Conservation (phyloP, 2,888 invertebrate genomes). For the Candidula unifasciata region DNA sequence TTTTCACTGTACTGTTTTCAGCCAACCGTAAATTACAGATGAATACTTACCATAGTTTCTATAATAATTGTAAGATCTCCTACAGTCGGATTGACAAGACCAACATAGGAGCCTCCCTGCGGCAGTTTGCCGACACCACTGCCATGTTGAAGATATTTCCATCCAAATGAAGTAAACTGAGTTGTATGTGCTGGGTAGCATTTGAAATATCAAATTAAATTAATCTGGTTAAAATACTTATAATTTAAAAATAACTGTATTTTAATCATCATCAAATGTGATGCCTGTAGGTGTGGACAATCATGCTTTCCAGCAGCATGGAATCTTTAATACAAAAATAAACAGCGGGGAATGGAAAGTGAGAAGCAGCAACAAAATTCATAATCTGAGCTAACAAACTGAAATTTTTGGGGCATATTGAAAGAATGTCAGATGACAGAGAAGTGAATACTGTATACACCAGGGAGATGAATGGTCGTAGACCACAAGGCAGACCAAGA, state of each 20-base stretch:
- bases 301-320: too few species aligned
- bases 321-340: too few species aligned
- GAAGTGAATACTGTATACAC: too few species aligned
- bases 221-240: not conserved
- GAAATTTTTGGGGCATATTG: too few species aligned
- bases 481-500: too few species aligned
- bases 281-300: too few species aligned
- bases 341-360: too few species aligned
- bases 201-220: not conserved
- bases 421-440: too few species aligned
- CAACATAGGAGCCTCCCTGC: slow-evolving; percentile 76
- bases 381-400: too few species aligned
- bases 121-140: slow-evolving; percentile 72
- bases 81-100: slow-evolving; percentile 69
- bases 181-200: slow-evolving; percentile 74
- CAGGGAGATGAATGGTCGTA: too few species aligned
- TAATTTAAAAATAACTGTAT: not conserved
- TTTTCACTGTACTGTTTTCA: not conserved
- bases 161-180: slow-evolving; percentile 75
- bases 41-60: slow-evolving; percentile 76
- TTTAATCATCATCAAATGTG: too few species aligned
- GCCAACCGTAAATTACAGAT: not conserved
- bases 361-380: too few species aligned
- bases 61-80: slow-evolving; percentile 76
- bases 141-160: slow-evolving; percentile 74